phyloP scores from a whole-genome alignment of 2,888 invertebrate species.

The Oscheius sp. region DNA sequence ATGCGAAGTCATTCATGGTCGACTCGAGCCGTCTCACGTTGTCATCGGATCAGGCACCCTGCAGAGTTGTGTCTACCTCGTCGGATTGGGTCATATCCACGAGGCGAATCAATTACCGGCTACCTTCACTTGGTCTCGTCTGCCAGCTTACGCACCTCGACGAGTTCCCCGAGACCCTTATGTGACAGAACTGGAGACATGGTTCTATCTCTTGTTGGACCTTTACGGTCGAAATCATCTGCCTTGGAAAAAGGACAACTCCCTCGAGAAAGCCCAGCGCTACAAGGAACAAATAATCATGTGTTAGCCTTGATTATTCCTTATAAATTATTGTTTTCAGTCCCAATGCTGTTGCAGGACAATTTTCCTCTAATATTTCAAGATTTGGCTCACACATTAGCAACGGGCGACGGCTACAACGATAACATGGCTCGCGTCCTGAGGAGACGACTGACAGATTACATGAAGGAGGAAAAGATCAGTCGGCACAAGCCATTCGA shows the following conservation, averaged over 20 bases:
- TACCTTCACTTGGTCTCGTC: neutral
- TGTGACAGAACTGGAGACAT: conserved; percentile 13
- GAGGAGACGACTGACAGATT: neutral
- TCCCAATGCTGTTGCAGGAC: too few species aligned
- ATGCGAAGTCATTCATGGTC: conserved; percentile 10
- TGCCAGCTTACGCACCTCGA: conserved; percentile 2
- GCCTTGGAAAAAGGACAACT: conserved; percentile 1
- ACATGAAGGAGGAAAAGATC: conserved; percentile 9
- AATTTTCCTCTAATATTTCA: conserved; percentile 1
- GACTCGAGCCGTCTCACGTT: conserved; percentile 7
- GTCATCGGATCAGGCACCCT: neutral
- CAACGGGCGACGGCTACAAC: conserved; percentile 7
- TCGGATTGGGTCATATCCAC: conserved; percentile 9
- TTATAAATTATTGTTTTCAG: too few species aligned
- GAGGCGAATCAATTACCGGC: too few species aligned
- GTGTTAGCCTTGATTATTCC: neutral
- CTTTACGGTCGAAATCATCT: conserved; percentile 6
- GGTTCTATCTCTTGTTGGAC: conserved; percentile 16
- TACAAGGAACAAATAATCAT: conserved; percentile 10
- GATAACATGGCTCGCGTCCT: neutral
- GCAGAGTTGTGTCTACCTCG: conserved; percentile 1
- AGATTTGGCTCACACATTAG: neutral
- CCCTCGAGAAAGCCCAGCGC: neutral
- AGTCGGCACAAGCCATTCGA: conserved; percentile 14
- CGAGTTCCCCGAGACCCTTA: neutral